Percentiles rank a stretch among this genome's conserved stretches.
Evolutionary conservation across 2,888 invertebrate species (phyloP).

Genomic region (Phorcus lineatus): DNA sequence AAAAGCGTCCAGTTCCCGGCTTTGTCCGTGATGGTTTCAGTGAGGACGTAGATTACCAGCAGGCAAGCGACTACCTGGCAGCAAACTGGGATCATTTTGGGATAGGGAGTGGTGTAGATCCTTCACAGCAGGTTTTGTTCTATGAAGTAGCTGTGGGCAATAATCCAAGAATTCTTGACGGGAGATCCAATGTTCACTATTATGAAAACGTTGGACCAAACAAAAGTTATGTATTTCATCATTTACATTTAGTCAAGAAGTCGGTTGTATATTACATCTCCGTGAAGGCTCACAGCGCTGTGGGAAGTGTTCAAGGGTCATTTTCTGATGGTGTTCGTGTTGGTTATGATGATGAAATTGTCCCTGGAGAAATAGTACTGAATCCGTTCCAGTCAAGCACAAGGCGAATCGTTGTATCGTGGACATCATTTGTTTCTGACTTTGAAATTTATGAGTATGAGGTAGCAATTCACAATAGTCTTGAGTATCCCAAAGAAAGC

Average conservation of each 20-base stretch:
- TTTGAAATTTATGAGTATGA: constrained; percentile 45
- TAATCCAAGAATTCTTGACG: constrained; percentile 52
- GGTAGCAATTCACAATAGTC: constrained; percentile 37
- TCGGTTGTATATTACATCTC: constrained; percentile 58
- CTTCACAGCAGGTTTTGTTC: constrained; percentile 45
- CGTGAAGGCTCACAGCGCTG: constrained; percentile 55
- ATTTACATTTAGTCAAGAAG: constrained; percentile 52
- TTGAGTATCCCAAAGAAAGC: too few relatives aligned
- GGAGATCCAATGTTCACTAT: constrained; percentile 54
- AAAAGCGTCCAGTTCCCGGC: constrained; percentile 57
- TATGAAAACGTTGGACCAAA: constrained; percentile 59
- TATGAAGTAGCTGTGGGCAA: constrained; percentile 65
- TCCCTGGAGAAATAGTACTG: constrained; percentile 40
- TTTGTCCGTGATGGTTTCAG: constrained; percentile 52
- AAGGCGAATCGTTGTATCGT: constrained; percentile 41
- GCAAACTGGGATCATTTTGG: constrained; percentile 63
- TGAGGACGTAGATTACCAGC: constrained; percentile 53
- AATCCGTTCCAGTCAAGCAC: constrained; percentile 37
- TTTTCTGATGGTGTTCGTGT: constrained; percentile 60
- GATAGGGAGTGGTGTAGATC: constrained; percentile 27
- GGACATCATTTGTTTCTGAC: constrained; percentile 50
- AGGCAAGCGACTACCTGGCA: constrained; percentile 43
- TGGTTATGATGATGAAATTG: constrained; percentile 43
- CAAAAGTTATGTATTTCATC: constrained; percentile 49
- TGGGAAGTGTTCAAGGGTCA: constrained; percentile 57